phyloP scores from a whole-genome alignment of 1,140 invertebrate genomes.

The Asobara japonica region DNA sequence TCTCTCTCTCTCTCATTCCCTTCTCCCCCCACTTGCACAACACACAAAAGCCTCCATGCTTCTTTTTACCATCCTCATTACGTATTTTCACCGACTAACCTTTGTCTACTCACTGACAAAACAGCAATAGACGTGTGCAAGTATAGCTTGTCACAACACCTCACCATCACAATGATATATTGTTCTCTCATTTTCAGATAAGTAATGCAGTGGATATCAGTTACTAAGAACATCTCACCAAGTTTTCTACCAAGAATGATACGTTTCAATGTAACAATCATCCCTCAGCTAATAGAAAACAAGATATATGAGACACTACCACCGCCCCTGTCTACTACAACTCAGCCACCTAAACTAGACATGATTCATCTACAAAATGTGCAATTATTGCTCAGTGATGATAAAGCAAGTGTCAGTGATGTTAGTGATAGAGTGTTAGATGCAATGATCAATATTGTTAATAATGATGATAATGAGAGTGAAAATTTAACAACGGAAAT shows the following conservation, averaged over 20 bases:
- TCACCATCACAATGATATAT: neutral
- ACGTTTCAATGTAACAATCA: neutral
- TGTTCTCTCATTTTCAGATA: neutral
- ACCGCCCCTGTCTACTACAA: neutral
- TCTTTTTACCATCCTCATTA: no score
- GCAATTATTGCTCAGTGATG: constrained; percentile 18
- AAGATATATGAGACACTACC: neutral
- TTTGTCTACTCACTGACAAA: no score
- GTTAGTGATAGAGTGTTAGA: constrained; percentile 44
- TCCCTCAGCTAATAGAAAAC: neutral
- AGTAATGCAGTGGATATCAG: neutral
- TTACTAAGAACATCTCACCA: neutral
- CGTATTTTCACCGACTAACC: no score
- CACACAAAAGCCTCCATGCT: no score
- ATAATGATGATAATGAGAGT: constrained; percentile 41
- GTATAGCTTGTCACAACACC: neutral
- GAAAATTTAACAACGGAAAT: constrained; percentile 21
- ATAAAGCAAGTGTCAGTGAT: constrained; percentile 34
- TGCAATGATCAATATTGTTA: constrained; percentile 45
- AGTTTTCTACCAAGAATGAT: constrained; percentile 6
- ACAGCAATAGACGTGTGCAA: no score
- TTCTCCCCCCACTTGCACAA: no score
- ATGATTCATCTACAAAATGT: constrained; percentile 18
- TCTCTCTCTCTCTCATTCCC: no score
- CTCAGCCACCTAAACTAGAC: neutral